A percentile compares a stretch with the other conserved stretches of the same genome.
These are phyloP conservation scores for Chloroclysta siterata DNA, from an alignment of 2,888 invertebrate species.

Conservation along the genomic window DNA sequence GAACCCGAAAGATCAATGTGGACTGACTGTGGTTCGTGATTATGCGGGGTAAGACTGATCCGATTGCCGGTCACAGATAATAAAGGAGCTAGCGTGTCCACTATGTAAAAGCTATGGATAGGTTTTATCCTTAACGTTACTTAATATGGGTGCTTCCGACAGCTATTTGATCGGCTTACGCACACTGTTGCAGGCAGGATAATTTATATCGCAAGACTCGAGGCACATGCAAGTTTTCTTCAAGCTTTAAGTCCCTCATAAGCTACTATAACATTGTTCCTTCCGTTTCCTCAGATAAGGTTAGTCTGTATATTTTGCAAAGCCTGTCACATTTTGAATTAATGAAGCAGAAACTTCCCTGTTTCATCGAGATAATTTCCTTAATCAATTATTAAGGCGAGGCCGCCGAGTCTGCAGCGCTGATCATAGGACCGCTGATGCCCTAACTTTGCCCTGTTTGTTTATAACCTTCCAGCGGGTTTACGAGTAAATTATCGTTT, in stretches of 20 bases:
- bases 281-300: conserved; percentile 14
- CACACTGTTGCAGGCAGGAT: conserved; percentile 1
- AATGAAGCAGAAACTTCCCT: conserved; percentile 35
- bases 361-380: conserved; percentile 38
- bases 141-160: neutral
- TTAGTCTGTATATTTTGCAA: conserved; percentile 13
- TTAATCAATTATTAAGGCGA: conserved; percentile 39
- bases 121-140: conserved; percentile 1
- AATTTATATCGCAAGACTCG: conserved; percentile 9
- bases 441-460: conserved; percentile 36
- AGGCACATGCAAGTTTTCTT: conserved; percentile 16
- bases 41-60: conserved; percentile 14
- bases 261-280: conserved; percentile 13
- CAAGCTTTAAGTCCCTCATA: conserved; percentile 16
- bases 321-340: conserved; percentile 30
- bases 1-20: conserved; percentile 6
- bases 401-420: conserved; percentile 22
- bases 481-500: conserved; percentile 42
- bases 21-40: neutral
- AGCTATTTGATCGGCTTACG: conserved; percentile 8
- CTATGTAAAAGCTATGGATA: conserved; percentile 10
- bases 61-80: conserved; percentile 14
- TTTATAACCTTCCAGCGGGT: conserved; percentile 36
- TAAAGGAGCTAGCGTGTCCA: neutral
- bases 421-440: conserved; percentile 42